Conservation (phyloP, 2,797 vertebrate species). For the Anabacerthia variegaticeps region DNA sequence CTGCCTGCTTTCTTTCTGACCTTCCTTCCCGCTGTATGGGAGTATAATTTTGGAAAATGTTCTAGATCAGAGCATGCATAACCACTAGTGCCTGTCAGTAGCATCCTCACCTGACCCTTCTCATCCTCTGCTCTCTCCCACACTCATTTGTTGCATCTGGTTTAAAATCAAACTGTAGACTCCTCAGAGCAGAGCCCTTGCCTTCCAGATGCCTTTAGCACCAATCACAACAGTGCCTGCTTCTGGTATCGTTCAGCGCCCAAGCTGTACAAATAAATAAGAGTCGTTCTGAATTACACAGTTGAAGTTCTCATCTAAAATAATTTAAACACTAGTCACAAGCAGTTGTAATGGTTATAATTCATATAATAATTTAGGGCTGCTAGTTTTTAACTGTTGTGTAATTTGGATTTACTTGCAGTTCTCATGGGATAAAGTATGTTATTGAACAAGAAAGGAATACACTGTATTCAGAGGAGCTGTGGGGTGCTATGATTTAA, state of each 20-base stretch:
- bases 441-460: slow-evolving; percentile 35
- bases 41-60: neutral
- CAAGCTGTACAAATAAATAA: neutral
- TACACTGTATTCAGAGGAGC: slow-evolving; percentile 46
- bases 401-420: slow-evolving; percentile 48
- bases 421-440: slow-evolving; percentile 30
- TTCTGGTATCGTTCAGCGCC: neutral
- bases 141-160: neutral
- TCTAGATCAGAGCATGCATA: neutral
- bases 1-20: neutral
- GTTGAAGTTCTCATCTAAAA: slow-evolving; percentile 6
- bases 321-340: slow-evolving; percentile 24
- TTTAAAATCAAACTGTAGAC: neutral
- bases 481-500: slow-evolving; percentile 48
- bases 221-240: neutral
- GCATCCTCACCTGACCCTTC: neutral
- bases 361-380: slow-evolving; percentile 44
- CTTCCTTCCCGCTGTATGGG: neutral
- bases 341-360: neutral
- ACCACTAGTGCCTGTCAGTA: rapidly evolving
- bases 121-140: neutral
- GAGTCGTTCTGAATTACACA: neutral
- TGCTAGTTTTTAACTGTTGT: slow-evolving; percentile 30
- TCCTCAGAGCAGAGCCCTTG: neutral
- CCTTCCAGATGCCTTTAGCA: neutral